Evolutionary conservation across 2,888 invertebrate species (phyloP), one percentile per base, ranked within the genome.

Genomic region (Euzophera pinguis): DNA sequence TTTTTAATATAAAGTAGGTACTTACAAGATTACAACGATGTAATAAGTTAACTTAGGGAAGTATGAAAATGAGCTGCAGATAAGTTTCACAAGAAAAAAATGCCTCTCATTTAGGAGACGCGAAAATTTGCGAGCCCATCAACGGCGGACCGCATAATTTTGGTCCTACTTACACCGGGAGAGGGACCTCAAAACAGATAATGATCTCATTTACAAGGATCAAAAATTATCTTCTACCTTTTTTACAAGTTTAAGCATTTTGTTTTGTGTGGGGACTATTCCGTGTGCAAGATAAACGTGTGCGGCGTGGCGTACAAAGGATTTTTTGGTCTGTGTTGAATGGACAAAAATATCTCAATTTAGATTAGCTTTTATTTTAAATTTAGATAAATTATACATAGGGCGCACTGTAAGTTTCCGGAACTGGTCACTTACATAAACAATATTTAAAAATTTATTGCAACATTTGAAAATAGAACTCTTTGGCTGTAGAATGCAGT

Each of bases 111-210:
- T 64, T 60, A 56, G 50, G 47, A 58, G 55, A 55, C 59, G 56
- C 53, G 56, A 56, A 59, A 61, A 65, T 63, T 62, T 61, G 64
- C 56, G 59, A 58, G 61, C 53, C 60, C 62, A 62, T 62, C 61
- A 61, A 60, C 62, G 52, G 53, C 45, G 59, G 52, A 49, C 56
- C 55, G 53, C 49, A 53, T 54, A 55, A 55, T 58, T 64, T 62
- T 60, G 58, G 55, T 57, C 57, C 55, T 56, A 52, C 53, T 47
- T 52, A 52, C 47, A 45, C 42, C 42, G 52, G 41, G 32, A 22
- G 50, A 41, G 52, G 45, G 48, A 48, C 50, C 55, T 45, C 47
- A 52, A 54, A 59, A 57, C 57, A 60, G 59, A 60, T 65, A 63
- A 65, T 61, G 62, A 57, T 52, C 57, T 56, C 62, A 57, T 57